Evolutionary conservation across 2,888 invertebrate genomes (phyloP).

Genomic region (Aphelenchoides bicaudatus): DNA sequence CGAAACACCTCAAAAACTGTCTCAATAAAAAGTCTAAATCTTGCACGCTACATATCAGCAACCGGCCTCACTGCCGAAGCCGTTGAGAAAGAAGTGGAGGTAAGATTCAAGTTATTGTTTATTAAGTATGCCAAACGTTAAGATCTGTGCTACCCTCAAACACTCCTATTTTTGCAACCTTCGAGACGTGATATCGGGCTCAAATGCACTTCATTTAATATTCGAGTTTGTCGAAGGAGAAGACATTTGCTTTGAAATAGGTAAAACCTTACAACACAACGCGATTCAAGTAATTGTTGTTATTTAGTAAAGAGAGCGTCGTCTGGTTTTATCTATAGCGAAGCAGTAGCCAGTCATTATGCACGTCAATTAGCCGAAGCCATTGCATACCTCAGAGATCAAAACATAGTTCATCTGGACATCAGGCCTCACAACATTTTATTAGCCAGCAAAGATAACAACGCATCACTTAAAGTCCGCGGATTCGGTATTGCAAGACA

Average conservation of each 20-base stretch:
- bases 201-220: constrained; percentile 41
- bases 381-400: constrained; percentile 92
- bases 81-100: constrained; percentile 91
- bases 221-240: constrained; percentile 83
- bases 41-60: constrained; percentile 91
- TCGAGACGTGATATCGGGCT: constrained; percentile 68
- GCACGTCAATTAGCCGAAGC: constrained; percentile 97
- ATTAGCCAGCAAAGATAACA: constrained; percentile 88
- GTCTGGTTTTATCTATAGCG: constrained; percentile 96
- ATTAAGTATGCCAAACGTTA: too few relatives aligned
- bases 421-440: constrained; percentile 94
- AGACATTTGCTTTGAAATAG: constrained; percentile 92
- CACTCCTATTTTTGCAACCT: constrained; percentile 98
- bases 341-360: constrained; percentile 98
- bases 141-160: constrained; percentile 90
- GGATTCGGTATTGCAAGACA: constrained; percentile 95
- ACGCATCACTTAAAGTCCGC: constrained; percentile 93
- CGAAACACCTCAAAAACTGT: constrained; percentile 65
- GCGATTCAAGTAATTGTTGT: constrained; percentile 64
- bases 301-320: constrained; percentile 72
- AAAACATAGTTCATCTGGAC: constrained; percentile 94
- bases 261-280: too few relatives aligned
- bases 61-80: constrained; percentile 87
- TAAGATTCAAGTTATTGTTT: too few relatives aligned
- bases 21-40: constrained; percentile 96